These are phyloP conservation scores for Okapia johnstoni DNA, from an alignment of 2,113 vertebrate genomes.

Conservation along the genomic window DNA sequence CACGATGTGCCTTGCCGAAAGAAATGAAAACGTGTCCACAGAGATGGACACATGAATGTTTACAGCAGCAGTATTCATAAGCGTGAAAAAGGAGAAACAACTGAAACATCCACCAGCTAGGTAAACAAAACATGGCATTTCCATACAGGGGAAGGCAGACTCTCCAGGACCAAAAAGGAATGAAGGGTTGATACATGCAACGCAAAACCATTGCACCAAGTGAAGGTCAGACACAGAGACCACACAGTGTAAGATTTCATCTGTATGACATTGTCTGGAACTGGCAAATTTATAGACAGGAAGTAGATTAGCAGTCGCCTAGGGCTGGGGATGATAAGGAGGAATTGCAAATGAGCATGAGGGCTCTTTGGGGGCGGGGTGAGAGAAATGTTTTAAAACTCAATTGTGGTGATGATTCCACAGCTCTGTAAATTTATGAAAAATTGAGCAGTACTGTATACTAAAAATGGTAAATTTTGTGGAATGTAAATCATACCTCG, in stretches of 20 bases:
- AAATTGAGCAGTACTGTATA: not conserved
- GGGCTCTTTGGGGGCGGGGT: not conserved
- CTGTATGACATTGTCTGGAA: not conserved
- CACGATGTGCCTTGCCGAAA: not conserved
- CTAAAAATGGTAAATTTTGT: not conserved
- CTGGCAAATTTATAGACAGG: not conserved
- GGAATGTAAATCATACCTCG: not conserved
- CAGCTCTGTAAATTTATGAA: not conserved
- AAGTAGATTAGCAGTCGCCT: not conserved
- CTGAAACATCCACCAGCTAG: not conserved
- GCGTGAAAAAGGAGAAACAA: not conserved
- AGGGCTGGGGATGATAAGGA: not conserved
- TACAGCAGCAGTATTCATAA: not conserved
- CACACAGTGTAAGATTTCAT: not conserved
- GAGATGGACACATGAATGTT: not conserved
- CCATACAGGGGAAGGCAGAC: not conserved
- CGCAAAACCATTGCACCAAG: not conserved
- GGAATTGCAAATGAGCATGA: not conserved
- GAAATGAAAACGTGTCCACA: not conserved
- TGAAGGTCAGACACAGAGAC: not conserved
- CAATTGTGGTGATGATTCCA: not conserved
- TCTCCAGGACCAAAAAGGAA: not conserved
- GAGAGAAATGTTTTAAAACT: not conserved
- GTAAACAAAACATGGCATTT: not conserved
- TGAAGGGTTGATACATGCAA: not conserved